These are phyloP conservation scores for Raja brachyura DNA, from an alignment of 2,113 vertebrate genomes.

Conservation along the genomic window DNA sequence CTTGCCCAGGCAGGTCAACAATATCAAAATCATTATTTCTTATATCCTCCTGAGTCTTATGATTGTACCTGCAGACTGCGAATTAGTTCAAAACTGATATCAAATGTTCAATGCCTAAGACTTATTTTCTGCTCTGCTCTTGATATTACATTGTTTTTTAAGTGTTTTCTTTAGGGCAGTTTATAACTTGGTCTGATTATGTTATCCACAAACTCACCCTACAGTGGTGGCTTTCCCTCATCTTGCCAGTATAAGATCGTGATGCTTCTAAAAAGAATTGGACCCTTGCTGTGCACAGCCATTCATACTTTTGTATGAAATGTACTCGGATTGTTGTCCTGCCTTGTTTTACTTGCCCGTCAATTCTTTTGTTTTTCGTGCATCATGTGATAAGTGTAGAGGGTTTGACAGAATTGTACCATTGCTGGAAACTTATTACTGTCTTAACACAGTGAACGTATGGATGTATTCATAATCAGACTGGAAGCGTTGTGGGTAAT, in stretches of 20 bases:
- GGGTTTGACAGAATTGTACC: background rate
- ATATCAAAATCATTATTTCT: background rate
- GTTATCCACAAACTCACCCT: background rate
- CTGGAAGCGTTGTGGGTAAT: background rate
- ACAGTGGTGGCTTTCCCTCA: background rate
- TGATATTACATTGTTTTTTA: background rate
- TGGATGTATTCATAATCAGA: background rate
- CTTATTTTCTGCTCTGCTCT: background rate
- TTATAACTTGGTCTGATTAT: background rate
- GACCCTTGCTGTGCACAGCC: background rate
- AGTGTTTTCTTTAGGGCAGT: background rate
- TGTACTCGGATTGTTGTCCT: background rate
- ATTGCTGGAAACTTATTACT: background rate
- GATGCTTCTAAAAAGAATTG: background rate
- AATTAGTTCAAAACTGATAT: background rate
- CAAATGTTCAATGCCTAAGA: background rate
- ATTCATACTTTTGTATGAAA: background rate
- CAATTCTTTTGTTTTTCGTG: background rate
- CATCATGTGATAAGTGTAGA: background rate
- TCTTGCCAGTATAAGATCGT: background rate
- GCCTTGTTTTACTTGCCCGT: background rate
- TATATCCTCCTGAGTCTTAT: background rate
- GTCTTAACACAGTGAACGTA: background rate
- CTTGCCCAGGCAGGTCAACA: too few relatives aligned
- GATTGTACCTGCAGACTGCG: background rate